phyloP scores from a whole-genome alignment of 2,113 vertebrate species.

The Elephantulus edwardii region DNA sequence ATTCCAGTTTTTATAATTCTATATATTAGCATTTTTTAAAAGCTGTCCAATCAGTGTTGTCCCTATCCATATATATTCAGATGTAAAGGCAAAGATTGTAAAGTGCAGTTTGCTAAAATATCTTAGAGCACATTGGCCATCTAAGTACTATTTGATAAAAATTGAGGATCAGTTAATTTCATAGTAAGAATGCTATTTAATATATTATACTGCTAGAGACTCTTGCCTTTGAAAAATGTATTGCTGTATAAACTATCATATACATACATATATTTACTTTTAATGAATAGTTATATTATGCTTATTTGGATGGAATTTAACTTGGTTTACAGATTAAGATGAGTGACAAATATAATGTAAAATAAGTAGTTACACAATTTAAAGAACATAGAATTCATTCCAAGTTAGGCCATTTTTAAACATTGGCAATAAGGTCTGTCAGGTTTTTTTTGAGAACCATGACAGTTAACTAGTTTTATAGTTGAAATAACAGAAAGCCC shows the following conservation, averaged over 20 bases:
- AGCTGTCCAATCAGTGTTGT: not conserved
- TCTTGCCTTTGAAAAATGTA: not conserved
- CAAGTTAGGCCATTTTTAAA: constrained; percentile 12
- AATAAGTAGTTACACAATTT: constrained; percentile 26
- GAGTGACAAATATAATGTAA: constrained; percentile 43
- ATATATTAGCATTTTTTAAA: constrained; percentile 35
- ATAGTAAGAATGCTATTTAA: constrained; percentile 15
- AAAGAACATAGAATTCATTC: constrained; percentile 16
- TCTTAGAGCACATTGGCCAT: not conserved
- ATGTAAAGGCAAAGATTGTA: not conserved
- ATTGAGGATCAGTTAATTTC: constrained; percentile 47
- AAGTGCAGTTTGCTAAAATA: not conserved
- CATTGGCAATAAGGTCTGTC: not conserved
- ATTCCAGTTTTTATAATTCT: constrained; percentile 1
- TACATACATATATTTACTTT: constrained; percentile 7
- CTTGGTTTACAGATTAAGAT: not conserved
- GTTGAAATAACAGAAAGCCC: constrained; percentile 28
- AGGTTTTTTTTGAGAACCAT: constrained; percentile 30
- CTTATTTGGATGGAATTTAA: constrained; percentile 37
- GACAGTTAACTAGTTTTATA: not conserved
- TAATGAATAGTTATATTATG: not conserved
- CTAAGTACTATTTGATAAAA: constrained; percentile 31
- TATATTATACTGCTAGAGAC: not conserved
- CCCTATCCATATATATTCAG: not conserved
- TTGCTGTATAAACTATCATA: constrained; percentile 14